Conservation (phyloP, 2,113 vertebrate species). For the Melanostigma gelatinosum region DNA sequence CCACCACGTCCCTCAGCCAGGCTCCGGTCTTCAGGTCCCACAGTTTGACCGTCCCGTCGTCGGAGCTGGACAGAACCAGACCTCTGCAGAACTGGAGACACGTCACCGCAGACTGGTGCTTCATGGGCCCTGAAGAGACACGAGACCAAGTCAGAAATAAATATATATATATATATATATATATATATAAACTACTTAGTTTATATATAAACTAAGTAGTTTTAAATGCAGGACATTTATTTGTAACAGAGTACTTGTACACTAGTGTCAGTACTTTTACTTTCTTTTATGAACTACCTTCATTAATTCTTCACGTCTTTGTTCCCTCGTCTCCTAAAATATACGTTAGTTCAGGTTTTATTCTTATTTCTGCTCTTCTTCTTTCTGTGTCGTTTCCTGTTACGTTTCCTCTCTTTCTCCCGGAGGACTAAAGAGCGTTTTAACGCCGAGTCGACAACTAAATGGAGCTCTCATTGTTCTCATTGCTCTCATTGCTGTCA, state of each 20-base stretch:
- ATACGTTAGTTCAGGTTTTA: neutral
- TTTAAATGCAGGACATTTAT: too few relatives aligned
- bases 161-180: too few relatives aligned
- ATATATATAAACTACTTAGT: too few relatives aligned
- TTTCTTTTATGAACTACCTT: too few relatives aligned
- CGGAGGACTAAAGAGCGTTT: neutral
- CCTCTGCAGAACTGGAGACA: conserved; percentile 99
- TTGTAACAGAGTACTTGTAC: too few relatives aligned
- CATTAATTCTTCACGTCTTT: too few relatives aligned
- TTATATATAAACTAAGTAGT: too few relatives aligned
- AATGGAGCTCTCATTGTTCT: too few relatives aligned
- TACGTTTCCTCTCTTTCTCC: neutral
- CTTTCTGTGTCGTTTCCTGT: neutral
- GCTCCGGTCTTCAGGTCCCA: conserved; percentile 98
- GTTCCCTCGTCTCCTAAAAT: neutral
- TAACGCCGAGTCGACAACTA: neutral
- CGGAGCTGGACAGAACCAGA: conserved; percentile 98
- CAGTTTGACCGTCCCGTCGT: conserved; percentile 98
- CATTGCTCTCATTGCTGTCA: too few relatives aligned
- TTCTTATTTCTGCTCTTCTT: neutral
- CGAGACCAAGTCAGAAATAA: too few relatives aligned
- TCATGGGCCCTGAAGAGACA: conserved; percentile 89
- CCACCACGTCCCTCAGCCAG: conserved; percentile 97
- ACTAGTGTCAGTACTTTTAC: too few relatives aligned
- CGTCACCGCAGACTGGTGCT: conserved; percentile 98